Conservation (phyloP, 2,113 vertebrate genomes). For the Lamprologus callipterus region DNA sequence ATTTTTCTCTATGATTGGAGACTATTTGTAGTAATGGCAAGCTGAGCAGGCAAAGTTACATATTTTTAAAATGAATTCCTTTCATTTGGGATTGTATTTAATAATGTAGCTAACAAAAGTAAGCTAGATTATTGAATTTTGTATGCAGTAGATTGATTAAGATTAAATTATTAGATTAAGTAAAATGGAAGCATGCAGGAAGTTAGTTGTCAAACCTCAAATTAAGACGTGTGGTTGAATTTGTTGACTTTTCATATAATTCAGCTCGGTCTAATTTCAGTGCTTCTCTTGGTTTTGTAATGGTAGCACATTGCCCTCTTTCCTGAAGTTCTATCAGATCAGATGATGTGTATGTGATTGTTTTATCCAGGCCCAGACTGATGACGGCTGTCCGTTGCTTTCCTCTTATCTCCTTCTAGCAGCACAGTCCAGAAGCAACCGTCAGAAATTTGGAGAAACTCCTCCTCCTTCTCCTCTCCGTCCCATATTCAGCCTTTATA, state of each 20-base stretch:
- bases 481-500: conserved; percentile 1
- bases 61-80: neutral
- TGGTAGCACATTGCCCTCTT: neutral
- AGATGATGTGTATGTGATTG: neutral
- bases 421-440: neutral
- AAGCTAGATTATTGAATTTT: neutral
- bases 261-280: neutral
- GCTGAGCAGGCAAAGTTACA: neutral
- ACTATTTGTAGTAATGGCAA: conserved; percentile 4
- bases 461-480: neutral
- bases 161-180: neutral
- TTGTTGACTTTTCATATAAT: neutral
- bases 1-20: neutral
- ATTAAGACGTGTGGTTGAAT: neutral
- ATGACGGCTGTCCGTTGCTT: neutral
- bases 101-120: neutral
- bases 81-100: neutral
- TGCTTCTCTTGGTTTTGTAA: neutral
- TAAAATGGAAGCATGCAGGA: neutral
- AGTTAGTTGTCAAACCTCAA: neutral
- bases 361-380: neutral
- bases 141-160: neutral
- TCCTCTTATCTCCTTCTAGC: conserved; percentile 4
- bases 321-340: neutral
- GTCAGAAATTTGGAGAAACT: conserved; percentile 4